phyloP scores from a whole-genome alignment of 2,797 vertebrate genomes.

The Scyliorhinus canicula region DNA sequence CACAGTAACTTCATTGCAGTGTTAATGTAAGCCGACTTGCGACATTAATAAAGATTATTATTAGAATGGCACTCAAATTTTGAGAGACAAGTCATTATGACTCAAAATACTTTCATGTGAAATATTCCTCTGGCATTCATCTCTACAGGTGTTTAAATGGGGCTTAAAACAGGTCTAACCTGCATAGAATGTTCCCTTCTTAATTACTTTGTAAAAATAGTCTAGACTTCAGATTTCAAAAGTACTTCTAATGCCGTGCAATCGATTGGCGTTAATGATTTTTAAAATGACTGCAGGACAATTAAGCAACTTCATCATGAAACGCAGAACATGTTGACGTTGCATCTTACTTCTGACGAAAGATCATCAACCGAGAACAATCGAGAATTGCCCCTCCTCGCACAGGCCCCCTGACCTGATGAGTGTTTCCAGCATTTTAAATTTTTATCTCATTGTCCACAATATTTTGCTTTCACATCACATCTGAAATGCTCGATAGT shows the following conservation, averaged over 20 bases:
- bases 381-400: neutral
- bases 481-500: neutral
- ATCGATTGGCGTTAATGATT: neutral
- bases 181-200: neutral
- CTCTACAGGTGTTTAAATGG: neutral
- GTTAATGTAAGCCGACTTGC: too few species aligned
- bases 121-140: neutral
- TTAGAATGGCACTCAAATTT: neutral
- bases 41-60: too few species aligned
- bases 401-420: neutral
- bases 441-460: neutral
- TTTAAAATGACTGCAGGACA: neutral
- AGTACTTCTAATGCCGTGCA: neutral
- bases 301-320: neutral
- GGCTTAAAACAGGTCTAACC: neutral
- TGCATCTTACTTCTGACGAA: neutral
- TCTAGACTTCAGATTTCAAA: neutral
- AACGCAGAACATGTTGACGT: neutral
- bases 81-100: neutral
- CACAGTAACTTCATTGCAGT: too few species aligned
- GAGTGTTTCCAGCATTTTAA: neutral
- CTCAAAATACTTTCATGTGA: neutral
- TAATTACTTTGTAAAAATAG: neutral
- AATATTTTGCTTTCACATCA: neutral
- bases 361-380: neutral